Evolutionary conservation across 2,113 vertebrate genomes (phyloP).

Genomic region (Saiga tatarica): DNA sequence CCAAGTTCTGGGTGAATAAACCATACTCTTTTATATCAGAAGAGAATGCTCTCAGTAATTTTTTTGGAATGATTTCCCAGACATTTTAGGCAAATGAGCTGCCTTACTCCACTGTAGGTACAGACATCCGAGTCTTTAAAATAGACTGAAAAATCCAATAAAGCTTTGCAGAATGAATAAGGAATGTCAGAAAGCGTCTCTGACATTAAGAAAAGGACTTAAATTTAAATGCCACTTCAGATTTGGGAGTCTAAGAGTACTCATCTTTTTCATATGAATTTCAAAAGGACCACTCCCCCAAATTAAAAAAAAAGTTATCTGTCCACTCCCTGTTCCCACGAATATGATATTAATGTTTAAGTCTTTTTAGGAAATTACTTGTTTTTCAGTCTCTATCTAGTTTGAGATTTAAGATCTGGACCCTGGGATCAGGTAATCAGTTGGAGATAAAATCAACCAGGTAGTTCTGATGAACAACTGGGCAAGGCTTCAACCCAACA

Average conservation of each 20-base stretch:
- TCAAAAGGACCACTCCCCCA: not conserved
- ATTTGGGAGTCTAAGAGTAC: not conserved
- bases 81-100: constrained; percentile 34
- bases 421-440: not conserved
- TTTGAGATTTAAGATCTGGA: not conserved
- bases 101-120: not conserved
- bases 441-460: not conserved
- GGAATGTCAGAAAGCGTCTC: not conserved
- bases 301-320: not conserved
- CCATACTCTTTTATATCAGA: not conserved
- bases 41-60: constrained; percentile 33
- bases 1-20: constrained; percentile 28
- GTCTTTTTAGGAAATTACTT: constrained; percentile 12
- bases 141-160: not conserved
- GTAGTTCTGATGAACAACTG: not conserved
- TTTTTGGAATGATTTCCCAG: constrained; percentile 41
- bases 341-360: not conserved
- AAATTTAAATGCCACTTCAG: constrained; percentile 40
- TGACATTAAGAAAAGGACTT: constrained; percentile 43
- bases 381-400: constrained; percentile 2
- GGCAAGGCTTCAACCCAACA: not conserved
- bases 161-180: not conserved
- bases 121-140: constrained; percentile 8
- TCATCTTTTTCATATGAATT: constrained; percentile 29
- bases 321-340: not conserved